phyloP scores from a whole-genome alignment of 2,797 vertebrate species.

The Eurystomus glaucurus region DNA sequence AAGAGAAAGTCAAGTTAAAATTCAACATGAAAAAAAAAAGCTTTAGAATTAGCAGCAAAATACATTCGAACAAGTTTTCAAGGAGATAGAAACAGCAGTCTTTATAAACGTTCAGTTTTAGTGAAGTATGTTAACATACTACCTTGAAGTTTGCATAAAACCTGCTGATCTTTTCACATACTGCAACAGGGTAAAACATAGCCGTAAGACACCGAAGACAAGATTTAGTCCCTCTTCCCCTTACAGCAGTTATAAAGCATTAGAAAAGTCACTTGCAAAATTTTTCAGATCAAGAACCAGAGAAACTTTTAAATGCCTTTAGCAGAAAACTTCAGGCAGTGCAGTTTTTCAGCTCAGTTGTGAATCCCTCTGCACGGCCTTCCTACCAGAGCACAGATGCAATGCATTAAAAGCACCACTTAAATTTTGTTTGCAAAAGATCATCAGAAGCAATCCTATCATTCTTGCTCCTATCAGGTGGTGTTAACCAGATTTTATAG shows the following conservation, averaged over 20 bases:
- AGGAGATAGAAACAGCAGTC: rapidly evolving
- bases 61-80: neutral
- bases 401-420: neutral
- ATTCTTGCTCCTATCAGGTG: neutral
- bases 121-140: neutral
- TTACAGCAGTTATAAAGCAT: neutral
- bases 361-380: neutral
- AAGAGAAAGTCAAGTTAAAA: constrained; percentile 57
- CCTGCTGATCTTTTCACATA: neutral
- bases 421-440: neutral
- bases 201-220: neutral
- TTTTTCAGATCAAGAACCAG: neutral
- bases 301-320: neutral
- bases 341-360: neutral
- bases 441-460: neutral
- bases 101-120: neutral
- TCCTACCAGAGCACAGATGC: neutral
- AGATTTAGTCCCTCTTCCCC: neutral
- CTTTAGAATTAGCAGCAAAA: neutral
- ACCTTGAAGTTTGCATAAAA: neutral
- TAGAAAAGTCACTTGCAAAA: neutral
- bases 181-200: neutral
- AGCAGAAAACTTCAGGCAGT: neutral
- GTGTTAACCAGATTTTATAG: neutral
- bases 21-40: neutral